Conservation (phyloP, 2,113 vertebrate species). For the Heteronetta atricapilla region DNA sequence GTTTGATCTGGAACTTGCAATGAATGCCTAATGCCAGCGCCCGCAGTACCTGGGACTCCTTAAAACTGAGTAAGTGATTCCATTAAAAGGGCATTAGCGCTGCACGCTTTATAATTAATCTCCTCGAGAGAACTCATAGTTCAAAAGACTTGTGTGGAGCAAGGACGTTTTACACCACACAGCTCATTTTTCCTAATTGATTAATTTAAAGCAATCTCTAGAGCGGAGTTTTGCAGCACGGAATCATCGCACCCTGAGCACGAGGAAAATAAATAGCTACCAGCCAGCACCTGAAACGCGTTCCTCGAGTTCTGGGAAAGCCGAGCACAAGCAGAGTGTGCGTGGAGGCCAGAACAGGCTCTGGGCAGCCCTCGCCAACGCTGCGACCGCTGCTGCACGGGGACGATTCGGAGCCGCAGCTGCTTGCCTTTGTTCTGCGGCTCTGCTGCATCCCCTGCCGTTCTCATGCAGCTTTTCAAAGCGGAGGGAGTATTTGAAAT, state of each 20-base stretch:
- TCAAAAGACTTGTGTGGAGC: slow-evolving; percentile 62
- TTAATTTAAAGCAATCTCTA: slow-evolving; percentile 64
- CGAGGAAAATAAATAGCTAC: background rate
- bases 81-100: slow-evolving; percentile 78
- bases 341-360: background rate
- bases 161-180: slow-evolving; percentile 71
- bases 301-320: background rate
- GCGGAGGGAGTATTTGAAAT: background rate
- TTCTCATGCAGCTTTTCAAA: slow-evolving; percentile 14
- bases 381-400: background rate
- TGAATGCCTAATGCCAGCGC: slow-evolving; percentile 48
- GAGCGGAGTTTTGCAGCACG: background rate
- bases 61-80: slow-evolving; percentile 74
- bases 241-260: slow-evolving; percentile 12
- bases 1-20: slow-evolving; percentile 66
- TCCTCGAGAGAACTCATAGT: slow-evolving; percentile 74
- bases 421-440: background rate
- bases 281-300: fast-evolving
- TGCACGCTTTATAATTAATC: slow-evolving; percentile 73
- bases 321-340: background rate
- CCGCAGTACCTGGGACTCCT: slow-evolving; percentile 53
- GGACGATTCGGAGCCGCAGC: slow-evolving; percentile 45
- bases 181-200: slow-evolving; percentile 77
- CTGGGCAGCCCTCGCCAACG: slow-evolving; percentile 11
- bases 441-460: background rate